phyloP scores from a whole-genome alignment of 2,888 invertebrate genomes.

The Agonum fuliginosum region DNA sequence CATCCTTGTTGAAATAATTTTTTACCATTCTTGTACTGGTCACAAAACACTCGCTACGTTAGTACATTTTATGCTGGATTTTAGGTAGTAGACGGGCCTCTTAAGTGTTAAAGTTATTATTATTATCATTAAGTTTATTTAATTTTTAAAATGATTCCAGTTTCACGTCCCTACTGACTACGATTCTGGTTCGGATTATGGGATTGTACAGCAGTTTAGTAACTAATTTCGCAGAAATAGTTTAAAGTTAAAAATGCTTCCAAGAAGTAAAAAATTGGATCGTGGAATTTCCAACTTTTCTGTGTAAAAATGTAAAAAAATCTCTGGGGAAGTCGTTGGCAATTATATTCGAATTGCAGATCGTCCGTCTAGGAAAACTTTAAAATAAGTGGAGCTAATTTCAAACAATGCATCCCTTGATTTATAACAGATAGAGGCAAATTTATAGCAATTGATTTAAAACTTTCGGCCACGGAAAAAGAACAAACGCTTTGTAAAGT shows the following conservation, averaged over 20 bases:
- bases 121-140: no score
- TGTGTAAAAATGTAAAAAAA: conserved; percentile 4
- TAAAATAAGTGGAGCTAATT: conserved; percentile 47
- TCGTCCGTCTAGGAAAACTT: not conserved
- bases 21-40: no score
- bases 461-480: conserved; percentile 4
- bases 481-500: conserved; percentile 10
- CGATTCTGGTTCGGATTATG: no score
- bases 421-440: conserved; percentile 43
- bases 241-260: not conserved
- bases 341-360: conserved; percentile 21
- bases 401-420: conserved; percentile 41
- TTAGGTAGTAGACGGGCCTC: no score
- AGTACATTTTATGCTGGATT: no score
- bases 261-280: no score
- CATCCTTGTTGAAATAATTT: no score
- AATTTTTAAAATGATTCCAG: no score
- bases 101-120: no score
- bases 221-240: not conserved
- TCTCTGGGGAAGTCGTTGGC: not conserved
- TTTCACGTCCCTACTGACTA: no score
- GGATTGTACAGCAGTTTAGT: not conserved
- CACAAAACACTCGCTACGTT: no score
- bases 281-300: not conserved
- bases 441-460: conserved; percentile 51